A percentile compares a stretch with the other conserved stretches of the same genome.
Conservation (phyloP, 2,113 vertebrate genomes). For the Sceloporus tristichus region DNA sequence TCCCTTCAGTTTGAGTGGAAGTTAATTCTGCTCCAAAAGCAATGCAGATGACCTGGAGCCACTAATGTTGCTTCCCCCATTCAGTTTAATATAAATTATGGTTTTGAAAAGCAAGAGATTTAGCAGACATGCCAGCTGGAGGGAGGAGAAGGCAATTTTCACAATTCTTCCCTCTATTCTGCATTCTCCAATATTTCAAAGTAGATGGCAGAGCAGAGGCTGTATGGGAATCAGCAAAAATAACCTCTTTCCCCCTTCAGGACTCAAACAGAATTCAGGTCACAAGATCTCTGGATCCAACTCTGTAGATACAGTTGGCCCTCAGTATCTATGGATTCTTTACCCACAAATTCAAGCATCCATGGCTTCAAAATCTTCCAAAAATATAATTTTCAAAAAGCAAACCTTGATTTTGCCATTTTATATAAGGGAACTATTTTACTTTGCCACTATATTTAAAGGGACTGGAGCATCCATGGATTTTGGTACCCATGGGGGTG, state of each 20-base stretch:
- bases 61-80: not conserved
- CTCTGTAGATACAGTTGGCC: not conserved
- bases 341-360: too few relatives aligned
- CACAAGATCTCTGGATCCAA: not conserved
- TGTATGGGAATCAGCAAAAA: not conserved
- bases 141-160: not conserved
- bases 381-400: too few relatives aligned
- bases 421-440: too few relatives aligned
- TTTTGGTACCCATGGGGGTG: too few relatives aligned
- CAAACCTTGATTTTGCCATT: too few relatives aligned
- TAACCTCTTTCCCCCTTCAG: not conserved
- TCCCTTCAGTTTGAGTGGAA: not conserved
- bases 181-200: not conserved
- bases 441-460: too few relatives aligned
- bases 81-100: not conserved
- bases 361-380: too few relatives aligned
- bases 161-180: not conserved
- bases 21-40: not conserved
- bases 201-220: not conserved
- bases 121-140: not conserved
- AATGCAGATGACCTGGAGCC: not conserved
- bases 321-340: too few relatives aligned
- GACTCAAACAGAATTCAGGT: not conserved
- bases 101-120: not conserved
- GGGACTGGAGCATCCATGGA: too few relatives aligned